Base-by-base conservation (phyloP, 2,888 invertebrate genomes). In the Petrolisthes cinctipes region DNA sequence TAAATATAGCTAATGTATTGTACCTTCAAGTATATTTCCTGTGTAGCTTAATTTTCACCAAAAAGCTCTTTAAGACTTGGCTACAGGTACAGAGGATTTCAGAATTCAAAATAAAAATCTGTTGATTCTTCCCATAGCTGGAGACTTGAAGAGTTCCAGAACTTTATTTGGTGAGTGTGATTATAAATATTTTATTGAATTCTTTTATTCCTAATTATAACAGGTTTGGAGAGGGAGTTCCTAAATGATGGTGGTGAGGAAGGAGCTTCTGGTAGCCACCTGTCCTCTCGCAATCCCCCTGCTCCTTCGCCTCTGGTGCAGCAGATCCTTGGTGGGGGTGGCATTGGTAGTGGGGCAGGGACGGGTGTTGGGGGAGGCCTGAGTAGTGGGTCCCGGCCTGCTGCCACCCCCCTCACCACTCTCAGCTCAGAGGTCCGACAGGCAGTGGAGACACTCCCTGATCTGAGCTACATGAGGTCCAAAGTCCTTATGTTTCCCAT, bases 401-500 rank as follows among this genome's bases (percentile, higher is more conserved):
- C 85, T 23, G 76, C 80, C 71, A 90, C 90, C 7, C 83, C 89
- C 5, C 87, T 90, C 37, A 71, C 79, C 14, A 82, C 82, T 11
- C 87, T 90, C 9, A 56, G 56, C 9, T 71, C 81, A 9, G 85
- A 88, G n/a, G 89, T 88, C 37, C 81, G 85, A 54, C 73, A 86
- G 37, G 84, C 88, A 14, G 83, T 90, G 17, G 81, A 89, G 23
- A 61, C 82, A 23, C 81, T 90, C 4, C 90, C 90, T 17, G 79
- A 90, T 79, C 68, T 90, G 23, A 83, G 85, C 78, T 90, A 88
- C 81, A 90, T 90, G 90, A 82, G 81, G 14, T 82, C 87, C 61
- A 81, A 80, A 83, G 90, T 90, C 2, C 86, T 90, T 17, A 89
- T 89, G 89, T 90, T 90, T 71, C 90, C 90, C 4, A 86, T 90